These are phyloP conservation scores for Spicauda simplicius DNA, from an alignment of 2,888 invertebrate genomes.

Conservation along the genomic window DNA sequence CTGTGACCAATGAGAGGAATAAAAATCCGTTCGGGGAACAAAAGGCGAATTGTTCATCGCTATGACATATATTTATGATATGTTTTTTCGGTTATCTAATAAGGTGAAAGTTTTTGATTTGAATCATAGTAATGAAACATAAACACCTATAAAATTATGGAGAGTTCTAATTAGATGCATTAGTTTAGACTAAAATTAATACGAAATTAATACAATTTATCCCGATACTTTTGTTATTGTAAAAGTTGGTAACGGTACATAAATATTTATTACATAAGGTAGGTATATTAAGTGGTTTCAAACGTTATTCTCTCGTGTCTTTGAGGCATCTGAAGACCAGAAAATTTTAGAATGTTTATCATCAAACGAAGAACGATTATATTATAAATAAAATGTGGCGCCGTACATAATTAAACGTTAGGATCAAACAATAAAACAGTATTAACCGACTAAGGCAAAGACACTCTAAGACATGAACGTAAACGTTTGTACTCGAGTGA, in stretches of 20 bases:
- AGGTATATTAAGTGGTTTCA: no score
- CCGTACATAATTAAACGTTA: not conserved
- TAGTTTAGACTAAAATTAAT: no score
- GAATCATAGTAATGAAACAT: no score
- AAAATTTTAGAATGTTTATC: not conserved
- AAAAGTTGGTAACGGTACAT: no score
- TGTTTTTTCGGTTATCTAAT: no score
- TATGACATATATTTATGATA: not conserved
- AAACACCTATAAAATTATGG: no score
- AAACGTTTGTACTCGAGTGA: conserved; percentile 35
- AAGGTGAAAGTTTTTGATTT: no score
- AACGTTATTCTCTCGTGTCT: not conserved
- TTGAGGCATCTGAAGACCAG: not conserved
- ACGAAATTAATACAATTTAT: no score
- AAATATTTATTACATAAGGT: no score
- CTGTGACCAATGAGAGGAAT: conserved; percentile 41
- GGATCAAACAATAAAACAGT: conserved; percentile 8
- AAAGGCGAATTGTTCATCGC: conserved; percentile 15
- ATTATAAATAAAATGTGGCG: not conserved
- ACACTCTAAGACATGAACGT: conserved; percentile 15
- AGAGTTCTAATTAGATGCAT: no score
- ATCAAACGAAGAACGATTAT: not conserved
- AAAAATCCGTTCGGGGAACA: conserved; percentile 39
- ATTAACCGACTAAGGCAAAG: conserved; percentile 3
- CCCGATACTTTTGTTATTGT: no score